Conservation (phyloP, 2,888 invertebrate species). For the Protonemura montana region DNA sequence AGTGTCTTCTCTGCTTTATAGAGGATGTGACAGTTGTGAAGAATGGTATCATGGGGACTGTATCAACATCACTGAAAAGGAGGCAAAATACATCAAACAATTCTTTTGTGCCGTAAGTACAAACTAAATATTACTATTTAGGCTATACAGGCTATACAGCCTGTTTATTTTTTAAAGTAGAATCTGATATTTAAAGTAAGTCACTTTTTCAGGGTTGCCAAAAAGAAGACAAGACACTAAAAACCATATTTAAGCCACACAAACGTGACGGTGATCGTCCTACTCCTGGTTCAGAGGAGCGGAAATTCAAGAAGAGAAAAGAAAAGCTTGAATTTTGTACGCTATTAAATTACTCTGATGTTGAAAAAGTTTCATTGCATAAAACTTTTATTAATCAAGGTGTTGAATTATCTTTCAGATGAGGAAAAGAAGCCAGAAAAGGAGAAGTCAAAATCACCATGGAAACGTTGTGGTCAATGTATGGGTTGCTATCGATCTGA, state of each 20-base stretch:
- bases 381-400: background rate
- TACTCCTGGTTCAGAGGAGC: constrained; percentile 52
- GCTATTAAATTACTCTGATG: background rate
- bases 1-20: constrained; percentile 56
- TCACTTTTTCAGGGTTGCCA: constrained; percentile 67
- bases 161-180: too few species aligned
- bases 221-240: constrained; percentile 80
- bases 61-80: constrained; percentile 91
- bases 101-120: constrained; percentile 80
- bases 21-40: constrained; percentile 95
- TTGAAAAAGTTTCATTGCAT: background rate
- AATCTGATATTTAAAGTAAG: too few species aligned
- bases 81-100: constrained; percentile 91
- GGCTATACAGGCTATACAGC: background rate
- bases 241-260: constrained; percentile 58
- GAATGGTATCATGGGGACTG: constrained; percentile 99
- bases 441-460: constrained; percentile 56
- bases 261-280: constrained; percentile 52
- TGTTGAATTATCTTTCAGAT: constrained; percentile 26
- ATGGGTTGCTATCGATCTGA: constrained; percentile 74
- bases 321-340: constrained; percentile 49
- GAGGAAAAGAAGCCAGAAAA: constrained; percentile 52
- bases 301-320: constrained; percentile 54
- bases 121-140: background rate
- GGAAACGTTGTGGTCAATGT: constrained; percentile 76